phyloP scores from a whole-genome alignment of 2,888 invertebrate genomes.

The Agonum fuliginosum region DNA sequence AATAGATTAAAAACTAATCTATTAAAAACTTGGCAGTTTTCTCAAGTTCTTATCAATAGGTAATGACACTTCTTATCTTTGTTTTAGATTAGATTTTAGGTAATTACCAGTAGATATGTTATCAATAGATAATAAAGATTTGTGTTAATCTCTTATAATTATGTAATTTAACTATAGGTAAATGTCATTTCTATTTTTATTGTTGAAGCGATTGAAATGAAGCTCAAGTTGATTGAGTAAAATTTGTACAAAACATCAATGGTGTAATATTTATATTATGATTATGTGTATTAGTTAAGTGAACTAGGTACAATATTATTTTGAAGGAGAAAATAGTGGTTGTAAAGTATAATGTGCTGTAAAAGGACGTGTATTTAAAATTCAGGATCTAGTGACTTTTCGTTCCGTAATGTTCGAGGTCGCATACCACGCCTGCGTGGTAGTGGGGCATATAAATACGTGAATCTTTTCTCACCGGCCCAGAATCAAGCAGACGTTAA shows the following conservation, averaged over 20 bases:
- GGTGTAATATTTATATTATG: no score
- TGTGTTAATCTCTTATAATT: neutral
- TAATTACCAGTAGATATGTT: neutral
- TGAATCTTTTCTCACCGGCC: neutral
- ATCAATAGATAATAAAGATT: neutral
- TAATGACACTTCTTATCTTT: slow-evolving; percentile 15
- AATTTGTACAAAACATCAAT: no score
- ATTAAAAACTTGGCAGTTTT: neutral
- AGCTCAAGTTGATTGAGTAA: no score
- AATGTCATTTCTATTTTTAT: no score
- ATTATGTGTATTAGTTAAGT: no score
- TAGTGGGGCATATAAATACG: slow-evolving; percentile 56
- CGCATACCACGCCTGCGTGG: slow-evolving; percentile 50
- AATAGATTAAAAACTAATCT: neutral
- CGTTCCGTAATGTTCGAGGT: neutral
- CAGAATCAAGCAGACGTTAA: slow-evolving; percentile 57
- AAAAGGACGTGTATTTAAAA: slow-evolving; percentile 19
- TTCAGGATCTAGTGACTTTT: slow-evolving; percentile 20
- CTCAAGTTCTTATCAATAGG: neutral
- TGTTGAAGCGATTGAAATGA: no score
- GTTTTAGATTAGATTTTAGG: neutral
- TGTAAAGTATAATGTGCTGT: neutral
- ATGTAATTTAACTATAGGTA: no score
- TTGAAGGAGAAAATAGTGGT: neutral
- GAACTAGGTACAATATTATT: no score